These are phyloP conservation scores for Enteromius unitaeniatus DNA, from an alignment of 2,797 vertebrate genomes.

Conservation along the genomic window DNA sequence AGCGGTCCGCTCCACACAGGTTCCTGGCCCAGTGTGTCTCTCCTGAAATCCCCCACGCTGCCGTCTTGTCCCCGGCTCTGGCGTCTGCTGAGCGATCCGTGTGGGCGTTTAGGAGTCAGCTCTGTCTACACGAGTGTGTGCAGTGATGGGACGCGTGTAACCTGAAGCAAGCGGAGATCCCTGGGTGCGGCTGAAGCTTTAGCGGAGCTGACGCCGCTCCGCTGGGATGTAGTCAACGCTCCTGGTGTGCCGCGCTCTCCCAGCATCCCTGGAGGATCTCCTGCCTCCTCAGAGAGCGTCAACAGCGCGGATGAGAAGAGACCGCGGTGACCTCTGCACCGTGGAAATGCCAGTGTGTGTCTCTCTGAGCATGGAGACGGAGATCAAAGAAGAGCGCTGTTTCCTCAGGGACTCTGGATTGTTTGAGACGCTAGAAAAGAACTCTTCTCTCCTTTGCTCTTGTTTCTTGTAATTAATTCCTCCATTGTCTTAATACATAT, in stretches of 20 bases:
- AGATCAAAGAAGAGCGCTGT: not conserved
- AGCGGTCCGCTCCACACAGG: not conserved
- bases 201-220: conserved; percentile 37
- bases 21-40: not conserved
- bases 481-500: not conserved
- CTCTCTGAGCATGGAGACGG: not conserved
- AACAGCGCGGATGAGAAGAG: conserved; percentile 14
- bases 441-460: not conserved
- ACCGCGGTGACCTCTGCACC: not conserved
- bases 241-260: conserved; percentile 28
- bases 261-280: conserved; percentile 33
- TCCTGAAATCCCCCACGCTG: conserved; percentile 6
- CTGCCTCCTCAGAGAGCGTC: not conserved
- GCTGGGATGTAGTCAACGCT: conserved; percentile 38
- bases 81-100: not conserved
- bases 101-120: not conserved
- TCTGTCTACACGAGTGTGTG: not conserved
- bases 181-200: not conserved
- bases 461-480: not conserved
- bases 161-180: not conserved
- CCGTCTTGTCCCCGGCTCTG: not conserved
- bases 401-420: conserved; percentile 10
- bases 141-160: not conserved
- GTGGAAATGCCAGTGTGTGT: not conserved
- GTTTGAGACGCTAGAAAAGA: not conserved